These are phyloP conservation scores for Heliothis peltigera DNA, from an alignment of 2,888 invertebrate genomes.

Conservation along the genomic window DNA sequence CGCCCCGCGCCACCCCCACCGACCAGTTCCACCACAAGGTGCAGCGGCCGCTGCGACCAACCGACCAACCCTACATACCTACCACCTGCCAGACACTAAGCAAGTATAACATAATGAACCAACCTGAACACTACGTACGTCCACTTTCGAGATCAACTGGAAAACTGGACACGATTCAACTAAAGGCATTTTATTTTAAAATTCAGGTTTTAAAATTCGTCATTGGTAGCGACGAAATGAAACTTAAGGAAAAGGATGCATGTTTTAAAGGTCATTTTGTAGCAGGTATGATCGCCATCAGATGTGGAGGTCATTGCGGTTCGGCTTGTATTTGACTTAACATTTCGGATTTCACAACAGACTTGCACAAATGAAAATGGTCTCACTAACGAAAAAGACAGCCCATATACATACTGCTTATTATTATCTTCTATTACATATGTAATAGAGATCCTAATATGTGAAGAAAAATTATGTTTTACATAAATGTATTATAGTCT, in stretches of 20 bases:
- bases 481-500: too few relatives aligned
- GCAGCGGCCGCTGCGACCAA: constrained; percentile 81
- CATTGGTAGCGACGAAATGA: constrained; percentile 5
- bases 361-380: neutral
- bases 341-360: neutral
- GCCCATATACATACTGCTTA: too few relatives aligned
- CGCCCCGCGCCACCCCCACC: constrained; percentile 65
- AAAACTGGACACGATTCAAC: constrained; percentile 41
- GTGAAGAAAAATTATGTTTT: too few relatives aligned
- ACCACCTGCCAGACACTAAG: constrained; percentile 88
- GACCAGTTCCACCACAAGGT: constrained; percentile 88
- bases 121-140: constrained; percentile 62
- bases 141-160: constrained; percentile 65
- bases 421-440: too few relatives aligned
- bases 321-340: neutral
- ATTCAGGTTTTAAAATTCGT: constrained; percentile 9
- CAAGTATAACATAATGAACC: constrained; percentile 76
- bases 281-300: neutral
- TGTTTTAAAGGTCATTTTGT: neutral
- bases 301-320: neutral
- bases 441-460: too few relatives aligned
- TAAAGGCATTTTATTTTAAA: constrained; percentile 10
- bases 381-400: too few relatives aligned
- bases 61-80: constrained; percentile 86
- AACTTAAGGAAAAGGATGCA: constrained; percentile 1